phyloP scores from a whole-genome alignment of 2,113 vertebrate genomes.

The Podocnemis expansa region DNA sequence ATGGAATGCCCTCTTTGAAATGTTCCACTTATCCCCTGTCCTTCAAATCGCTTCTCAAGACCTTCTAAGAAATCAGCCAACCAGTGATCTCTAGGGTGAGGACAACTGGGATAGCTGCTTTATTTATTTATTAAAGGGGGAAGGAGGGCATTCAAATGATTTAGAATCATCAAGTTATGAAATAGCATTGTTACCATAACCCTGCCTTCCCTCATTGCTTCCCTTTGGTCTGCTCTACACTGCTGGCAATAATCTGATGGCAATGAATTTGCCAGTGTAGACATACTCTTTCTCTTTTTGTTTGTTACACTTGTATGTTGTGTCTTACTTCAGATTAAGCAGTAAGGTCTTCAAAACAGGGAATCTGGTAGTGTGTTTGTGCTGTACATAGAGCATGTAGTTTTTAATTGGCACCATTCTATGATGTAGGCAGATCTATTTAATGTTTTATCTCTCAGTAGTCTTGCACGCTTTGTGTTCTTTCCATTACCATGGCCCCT shows the following conservation, averaged over 20 bases:
- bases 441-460: neutral
- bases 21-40: neutral
- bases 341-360: neutral
- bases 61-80: neutral
- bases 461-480: neutral
- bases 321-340: neutral
- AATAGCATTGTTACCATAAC: neutral
- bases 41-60: neutral
- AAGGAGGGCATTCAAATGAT: neutral
- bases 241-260: no score
- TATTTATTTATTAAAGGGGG: fast-evolving
- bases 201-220: fast-evolving
- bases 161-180: no score
- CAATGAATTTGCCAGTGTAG: no score
- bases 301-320: fast-evolving
- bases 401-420: neutral
- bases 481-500: neutral
- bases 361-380: neutral
- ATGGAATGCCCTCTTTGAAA: neutral
- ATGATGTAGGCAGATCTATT: neutral
- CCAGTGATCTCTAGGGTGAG: neutral
- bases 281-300: no score
- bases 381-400: neutral
- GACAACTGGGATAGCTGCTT: neutral
- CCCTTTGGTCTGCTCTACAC: no score